Conservation (phyloP, 2,113 vertebrate genomes). For the Leptobrachium leishanense region DNA sequence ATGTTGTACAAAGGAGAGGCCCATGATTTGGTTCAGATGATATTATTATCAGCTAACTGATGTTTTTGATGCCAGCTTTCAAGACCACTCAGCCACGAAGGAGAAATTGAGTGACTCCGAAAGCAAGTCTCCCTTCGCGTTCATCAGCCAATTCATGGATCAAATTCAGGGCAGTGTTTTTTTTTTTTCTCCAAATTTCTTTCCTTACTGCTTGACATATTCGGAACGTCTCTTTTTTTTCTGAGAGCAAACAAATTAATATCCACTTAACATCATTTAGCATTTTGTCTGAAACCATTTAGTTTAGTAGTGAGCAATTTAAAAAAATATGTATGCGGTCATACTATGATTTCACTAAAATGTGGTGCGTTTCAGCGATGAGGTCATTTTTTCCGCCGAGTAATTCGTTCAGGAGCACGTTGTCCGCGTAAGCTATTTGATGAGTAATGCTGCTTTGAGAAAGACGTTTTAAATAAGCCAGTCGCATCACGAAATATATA, state of each 20-base stretch:
- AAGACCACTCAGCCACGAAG: slow-evolving; percentile 18
- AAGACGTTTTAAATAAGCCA: not conserved
- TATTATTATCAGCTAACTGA: slow-evolving; percentile 34
- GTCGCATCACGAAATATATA: no score
- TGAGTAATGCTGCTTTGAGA: slow-evolving; percentile 16
- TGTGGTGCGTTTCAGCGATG: not conserved
- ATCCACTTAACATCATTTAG: slow-evolving; percentile 31
- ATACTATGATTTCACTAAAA: slow-evolving; percentile 29
- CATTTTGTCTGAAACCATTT: slow-evolving; percentile 33
- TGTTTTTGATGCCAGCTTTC: slow-evolving; percentile 38
- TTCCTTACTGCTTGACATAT: slow-evolving; percentile 3
- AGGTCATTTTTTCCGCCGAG: slow-evolving; percentile 28
- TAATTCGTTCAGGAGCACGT: slow-evolving; percentile 19
- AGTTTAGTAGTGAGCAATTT: slow-evolving; percentile 26
- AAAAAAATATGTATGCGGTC: slow-evolving; percentile 25
- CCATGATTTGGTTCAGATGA: slow-evolving; percentile 35
- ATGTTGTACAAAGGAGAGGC: not conserved
- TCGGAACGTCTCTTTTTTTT: slow-evolving; percentile 19
- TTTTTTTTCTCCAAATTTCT: slow-evolving; percentile 9
- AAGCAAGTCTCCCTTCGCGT: not conserved
- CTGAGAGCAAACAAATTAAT: slow-evolving; percentile 23
- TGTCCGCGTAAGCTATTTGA: slow-evolving; percentile 33
- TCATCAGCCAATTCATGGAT: not conserved
- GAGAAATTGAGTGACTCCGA: slow-evolving; percentile 6
- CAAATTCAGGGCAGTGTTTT: slow-evolving; percentile 11